Base-by-base conservation (phyloP, 1,140 invertebrate genomes). In the Dysdera silvatica region DNA sequence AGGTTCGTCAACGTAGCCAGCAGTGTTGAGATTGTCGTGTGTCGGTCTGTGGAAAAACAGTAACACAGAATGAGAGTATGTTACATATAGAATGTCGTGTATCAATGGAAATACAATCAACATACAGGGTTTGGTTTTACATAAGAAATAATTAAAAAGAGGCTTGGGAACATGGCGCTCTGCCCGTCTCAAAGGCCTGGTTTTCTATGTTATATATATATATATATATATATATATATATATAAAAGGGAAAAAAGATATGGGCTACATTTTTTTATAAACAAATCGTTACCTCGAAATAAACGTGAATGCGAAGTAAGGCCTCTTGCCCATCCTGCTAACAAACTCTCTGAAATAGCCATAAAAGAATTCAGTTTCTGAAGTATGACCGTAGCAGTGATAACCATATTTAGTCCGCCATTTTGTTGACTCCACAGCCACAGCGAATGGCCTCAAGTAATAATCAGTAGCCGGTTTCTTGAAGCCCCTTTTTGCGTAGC, bases 401-500 rank as follows among this genome's bases (percentile, higher is more conserved):
- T 55, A 59, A 8, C 31, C 33, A n/a, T 60, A 67, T 7, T 55
- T 62, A 18, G 62, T 24, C 12, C 57, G 47, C 5, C 53, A 45
- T 31, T 67, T 60, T 12, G 60, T 57, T 24, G 45, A 16, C 2
- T 70, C 53, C 6, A 62, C 37, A 8, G 66, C 64, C 5, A 66
- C 47, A 23, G 60, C 82, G 71, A 88, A 88, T 0, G 88, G 86
- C 45, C 87, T 76, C 32, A 86, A 77, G 68, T 90, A 91, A 71
- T 89, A 91, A 73, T 93, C 87, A 0, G 86, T 87, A 0, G 91
- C 89, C 18, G 82, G 82, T 26, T 83, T 77, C 8, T 80, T 75
- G 72, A 95, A 95, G 1, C 91, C 91, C 32, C 79, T 76, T 72
- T 86, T 88, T 7, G 82, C 71, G 71, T 87, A 92, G 74, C 91